A percentile compares a stretch with the other conserved stretches of the same genome.
Conservation (phyloP, 2,113 vertebrate genomes). For the Carlito syrichta region DNA sequence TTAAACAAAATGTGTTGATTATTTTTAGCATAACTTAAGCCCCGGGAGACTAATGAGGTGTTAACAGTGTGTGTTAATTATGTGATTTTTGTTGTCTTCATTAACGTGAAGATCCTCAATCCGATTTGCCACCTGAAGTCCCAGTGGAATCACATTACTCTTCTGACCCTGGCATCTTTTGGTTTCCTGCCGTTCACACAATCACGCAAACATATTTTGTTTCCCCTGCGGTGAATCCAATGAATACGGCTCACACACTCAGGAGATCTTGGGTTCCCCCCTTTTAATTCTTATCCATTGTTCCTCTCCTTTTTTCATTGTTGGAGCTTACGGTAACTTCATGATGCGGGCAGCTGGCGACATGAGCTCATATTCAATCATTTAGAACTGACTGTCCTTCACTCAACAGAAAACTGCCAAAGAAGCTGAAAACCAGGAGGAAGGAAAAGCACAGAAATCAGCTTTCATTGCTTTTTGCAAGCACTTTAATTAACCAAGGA, state of each 20-base stretch:
- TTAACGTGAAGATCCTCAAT: slow-evolving; percentile 76
- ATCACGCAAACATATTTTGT: slow-evolving; percentile 58
- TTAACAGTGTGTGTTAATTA: slow-evolving; percentile 80
- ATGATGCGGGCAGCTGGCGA: not conserved
- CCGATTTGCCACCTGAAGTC: slow-evolving; percentile 77
- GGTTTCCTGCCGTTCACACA: slow-evolving; percentile 54
- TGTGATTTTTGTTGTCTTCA: slow-evolving; percentile 72
- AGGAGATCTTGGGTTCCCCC: slow-evolving; percentile 36
- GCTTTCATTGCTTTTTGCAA: slow-evolving; percentile 29
- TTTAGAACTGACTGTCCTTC: slow-evolving; percentile 54
- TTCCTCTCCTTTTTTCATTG: not conserved
- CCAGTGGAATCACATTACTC: slow-evolving; percentile 54
- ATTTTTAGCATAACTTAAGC: slow-evolving; percentile 78
- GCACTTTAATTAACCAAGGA: slow-evolving; percentile 58
- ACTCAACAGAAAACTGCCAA: slow-evolving; percentile 57
- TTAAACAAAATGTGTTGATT: slow-evolving; percentile 72
- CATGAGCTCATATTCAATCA: slow-evolving; percentile 35
- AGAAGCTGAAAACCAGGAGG: slow-evolving; percentile 59
- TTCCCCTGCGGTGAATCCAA: slow-evolving; percentile 56
- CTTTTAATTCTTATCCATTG: slow-evolving; percentile 39
- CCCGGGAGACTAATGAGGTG: slow-evolving; percentile 78
- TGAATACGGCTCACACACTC: slow-evolving; percentile 28
- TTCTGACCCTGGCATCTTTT: slow-evolving; percentile 55
- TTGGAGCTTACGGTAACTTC: not conserved
- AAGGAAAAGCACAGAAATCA: slow-evolving; percentile 28